Base-by-base conservation (phyloP, 2,113 vertebrate species). In the Oophaga pumilio region DNA sequence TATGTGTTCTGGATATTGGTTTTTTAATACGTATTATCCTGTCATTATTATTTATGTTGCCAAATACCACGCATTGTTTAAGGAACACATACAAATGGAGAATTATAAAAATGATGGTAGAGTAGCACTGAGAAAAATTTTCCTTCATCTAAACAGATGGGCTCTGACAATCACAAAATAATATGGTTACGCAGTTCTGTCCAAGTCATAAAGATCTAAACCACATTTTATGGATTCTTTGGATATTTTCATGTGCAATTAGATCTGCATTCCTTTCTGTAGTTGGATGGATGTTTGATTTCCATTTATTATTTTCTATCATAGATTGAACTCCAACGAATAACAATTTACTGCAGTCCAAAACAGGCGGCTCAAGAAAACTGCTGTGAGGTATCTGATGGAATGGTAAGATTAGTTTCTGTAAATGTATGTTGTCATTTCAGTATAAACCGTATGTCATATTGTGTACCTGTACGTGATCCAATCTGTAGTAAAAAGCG, bases 281-380 rank as follows among this genome's bases (percentile, higher is more conserved):
- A 88, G 71, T 77, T 26, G 24, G 66, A 76, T 24, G 80, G 64
- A 68, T 77, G 76, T 83, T 83, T 88, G 81, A 88, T 88, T 83
- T 88, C 73, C 62, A 14, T 84, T n/a, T 88, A 88, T 88, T 76
- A 88, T 88, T 84, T 76, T 84, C 71, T 86, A 78, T 71, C 84
- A 76, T 92, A 99, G 98, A 95, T 99, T 93, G 98, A 99, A 94
- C 93, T 99, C 91, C 96, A 95, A 59, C 95, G 92, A 74, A 88
- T 99, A 90, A 90, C 95, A 80, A 90, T 99, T 91, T 97, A 97
- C 94, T 99, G 97, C 92, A 95, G 96, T 91, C 94, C 96, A 74
- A 94, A 95, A 79, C 79, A 96, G 91, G 93, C 93, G 64, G 90
- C 93, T 88, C 94, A 96, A 92, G 96, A 97, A 91, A 95, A 91